Base-by-base conservation (phyloP, 2,113 vertebrate genomes). In the Hemibagrus wyckioides region DNA sequence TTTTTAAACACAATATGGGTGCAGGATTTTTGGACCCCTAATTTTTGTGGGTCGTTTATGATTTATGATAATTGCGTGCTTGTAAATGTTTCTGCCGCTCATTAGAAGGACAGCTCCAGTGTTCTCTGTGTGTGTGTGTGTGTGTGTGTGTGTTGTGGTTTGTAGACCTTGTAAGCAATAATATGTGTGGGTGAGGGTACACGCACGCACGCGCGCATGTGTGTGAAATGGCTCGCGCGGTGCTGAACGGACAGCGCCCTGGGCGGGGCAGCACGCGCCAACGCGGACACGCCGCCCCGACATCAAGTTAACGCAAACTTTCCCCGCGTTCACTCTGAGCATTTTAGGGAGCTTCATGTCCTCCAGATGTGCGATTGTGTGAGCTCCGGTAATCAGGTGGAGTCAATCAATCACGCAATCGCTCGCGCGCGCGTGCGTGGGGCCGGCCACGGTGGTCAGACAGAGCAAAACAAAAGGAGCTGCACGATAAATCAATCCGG, bases 211-310 rank as follows among this genome's bases (percentile, higher is more conserved):
- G 44, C 15, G 65, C 56, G 65, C 54, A 48, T 25, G 50, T 56
- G 28, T 80, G 79, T 57, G 23, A 23, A 28, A 54, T 36, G 63
- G 52, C 21, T 67, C 85, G 71, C 39, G 82, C 88, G 93, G 94
- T 94, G 93, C 94, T 95, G 94, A 94, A 94, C 54, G 92, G 93
- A 96, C 94, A 96, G 95, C 94, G 91, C 93, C 93, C 88, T 89
- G 92, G 92, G 93, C 91, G 92, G 94, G 95, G 93, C 86, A 33
- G 59, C 56, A 28, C 80, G 54, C 54, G 21, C 54, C 50, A 73
- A 10, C 83, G 52, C 83, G 83, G 33, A 57, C 65, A n/a, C 82
- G 63, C 63, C 23, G 28, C n/a, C 30, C 48, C 14, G 65, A 56
- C 21, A 57, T 41, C 33, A 84, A 84, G 83, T 84, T 33, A 36